A percentile compares a stretch with the other conserved stretches of the same genome.
Evolutionary conservation across 2,888 invertebrate species (phyloP).

Genomic region (Oscheius sp.): DNA sequence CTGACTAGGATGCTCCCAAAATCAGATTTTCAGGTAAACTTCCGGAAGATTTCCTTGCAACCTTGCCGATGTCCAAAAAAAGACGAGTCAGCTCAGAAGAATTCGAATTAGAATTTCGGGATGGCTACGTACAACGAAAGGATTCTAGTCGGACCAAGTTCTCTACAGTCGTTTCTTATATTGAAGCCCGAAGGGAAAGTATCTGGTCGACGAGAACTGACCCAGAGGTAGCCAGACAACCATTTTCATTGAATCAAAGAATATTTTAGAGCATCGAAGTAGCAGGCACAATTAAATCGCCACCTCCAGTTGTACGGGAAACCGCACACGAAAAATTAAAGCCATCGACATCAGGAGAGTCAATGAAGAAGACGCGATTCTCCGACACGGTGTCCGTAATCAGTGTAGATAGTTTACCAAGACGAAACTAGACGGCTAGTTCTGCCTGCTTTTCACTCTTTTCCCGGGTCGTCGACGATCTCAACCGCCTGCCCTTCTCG

Average conservation of each 20-base stretch:
- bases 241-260: conserved; percentile 37
- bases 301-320: conserved; percentile 22
- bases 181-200: conserved; percentile 57
- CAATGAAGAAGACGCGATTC: conserved; percentile 56
- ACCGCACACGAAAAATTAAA: conserved; percentile 2
- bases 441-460: conserved; percentile 2
- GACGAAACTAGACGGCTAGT: conserved; percentile 34
- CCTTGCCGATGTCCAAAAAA: conserved; percentile 51
- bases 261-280: conserved; percentile 21
- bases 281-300: not conserved
- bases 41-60: conserved; percentile 53
- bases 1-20: too few relatives aligned
- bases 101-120: conserved; percentile 58
- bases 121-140: conserved; percentile 61
- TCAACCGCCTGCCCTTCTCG: conserved; percentile 13
- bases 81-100: conserved; percentile 46
- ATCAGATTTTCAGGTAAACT: conserved; percentile 49
- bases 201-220: conserved; percentile 49
- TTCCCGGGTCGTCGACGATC: conserved; percentile 2
- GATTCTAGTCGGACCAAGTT: conserved; percentile 62
- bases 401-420: conserved; percentile 44
- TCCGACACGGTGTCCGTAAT: conserved; percentile 59
- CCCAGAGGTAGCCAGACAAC: not conserved
- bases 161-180: conserved; percentile 61
- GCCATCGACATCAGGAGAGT: conserved; percentile 40